Conservation (phyloP, 2,797 vertebrate species). For the Lacerta viridis region DNA sequence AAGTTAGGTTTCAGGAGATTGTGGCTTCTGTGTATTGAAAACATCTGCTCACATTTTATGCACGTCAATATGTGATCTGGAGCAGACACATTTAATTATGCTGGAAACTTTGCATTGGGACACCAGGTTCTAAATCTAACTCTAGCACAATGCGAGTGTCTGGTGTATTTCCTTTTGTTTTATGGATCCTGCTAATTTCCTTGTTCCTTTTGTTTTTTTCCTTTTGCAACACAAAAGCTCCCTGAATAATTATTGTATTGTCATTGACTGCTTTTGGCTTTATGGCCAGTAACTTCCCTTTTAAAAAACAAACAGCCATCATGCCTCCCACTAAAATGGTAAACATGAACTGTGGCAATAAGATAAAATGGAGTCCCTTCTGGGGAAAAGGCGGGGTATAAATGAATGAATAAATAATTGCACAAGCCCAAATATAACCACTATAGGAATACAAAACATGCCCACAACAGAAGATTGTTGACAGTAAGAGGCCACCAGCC, state of each 20-base stretch:
- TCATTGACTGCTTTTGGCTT: background rate
- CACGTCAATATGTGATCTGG: background rate
- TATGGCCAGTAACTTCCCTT: background rate
- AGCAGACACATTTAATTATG: background rate
- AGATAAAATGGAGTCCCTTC: background rate
- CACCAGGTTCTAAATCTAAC: background rate
- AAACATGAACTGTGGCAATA: background rate
- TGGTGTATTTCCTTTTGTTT: conserved; percentile 24
- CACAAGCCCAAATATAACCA: background rate
- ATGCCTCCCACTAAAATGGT: background rate
- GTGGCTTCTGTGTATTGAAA: background rate
- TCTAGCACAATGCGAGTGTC: background rate
- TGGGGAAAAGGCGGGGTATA: too few relatives aligned
- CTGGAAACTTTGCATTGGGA: background rate
- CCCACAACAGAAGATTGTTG: background rate
- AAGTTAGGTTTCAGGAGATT: background rate
- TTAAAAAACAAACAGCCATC: background rate
- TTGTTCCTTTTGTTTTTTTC: conserved; percentile 36
- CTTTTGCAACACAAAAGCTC: conserved; percentile 4
- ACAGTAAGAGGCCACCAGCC: too few relatives aligned
- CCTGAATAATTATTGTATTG: background rate
- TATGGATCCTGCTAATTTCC: background rate
- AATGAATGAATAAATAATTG: too few relatives aligned
- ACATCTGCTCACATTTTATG: conserved; percentile 1
- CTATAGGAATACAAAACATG: background rate